Evolutionary conservation across 2,888 invertebrate species (phyloP), one percentile per base, ranked within the genome.

Genomic region (Embidobia sp.): DNA sequence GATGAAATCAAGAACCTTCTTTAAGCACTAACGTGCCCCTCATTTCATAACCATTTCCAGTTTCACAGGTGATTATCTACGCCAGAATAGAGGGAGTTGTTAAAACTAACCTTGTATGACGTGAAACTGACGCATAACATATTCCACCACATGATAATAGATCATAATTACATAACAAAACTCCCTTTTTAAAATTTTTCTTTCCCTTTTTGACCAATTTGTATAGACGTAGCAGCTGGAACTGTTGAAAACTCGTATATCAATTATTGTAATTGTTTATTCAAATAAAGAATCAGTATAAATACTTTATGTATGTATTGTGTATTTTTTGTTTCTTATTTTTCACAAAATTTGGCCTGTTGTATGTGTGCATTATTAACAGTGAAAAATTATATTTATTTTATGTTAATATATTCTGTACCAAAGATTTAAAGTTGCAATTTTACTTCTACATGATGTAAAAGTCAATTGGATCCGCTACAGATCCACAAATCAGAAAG

Each of bases 1-100:
- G 94, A 94, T 87, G 94, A 94, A 90, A 90, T 94, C 85, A 93
- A 93, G 88, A 88, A 89, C 78, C 85, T 90, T 55, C 87, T 90
- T 67, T 89, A 89, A 89, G 81, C 63, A 78, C 69, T 10, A 63
- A 55, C 79, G 77, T 77, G 57, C 83, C 80, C 81, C 78, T 80
- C 81, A 82, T 79, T 80, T 84, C 82, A 84, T 83, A 82, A 80
- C 77, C 80, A 83, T 85, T 84, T 86, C 82, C 78, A 85, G 79
- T 79, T 74, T 74, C 74, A 79, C 72, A 77, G 77, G 77, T 77
- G 67, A 73, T 66, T 66, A 73, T 66, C 57, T 22, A 57, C 8
- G 11, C n/a, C 11, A 3, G 11, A 11, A n/a, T 10, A 8, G 18
- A 31, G 7, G 48, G 10, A 15, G 51, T 69, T 69, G 51, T 49